phyloP scores from a whole-genome alignment of 2,797 vertebrate genomes.

The Champsocephalus gunnari region DNA sequence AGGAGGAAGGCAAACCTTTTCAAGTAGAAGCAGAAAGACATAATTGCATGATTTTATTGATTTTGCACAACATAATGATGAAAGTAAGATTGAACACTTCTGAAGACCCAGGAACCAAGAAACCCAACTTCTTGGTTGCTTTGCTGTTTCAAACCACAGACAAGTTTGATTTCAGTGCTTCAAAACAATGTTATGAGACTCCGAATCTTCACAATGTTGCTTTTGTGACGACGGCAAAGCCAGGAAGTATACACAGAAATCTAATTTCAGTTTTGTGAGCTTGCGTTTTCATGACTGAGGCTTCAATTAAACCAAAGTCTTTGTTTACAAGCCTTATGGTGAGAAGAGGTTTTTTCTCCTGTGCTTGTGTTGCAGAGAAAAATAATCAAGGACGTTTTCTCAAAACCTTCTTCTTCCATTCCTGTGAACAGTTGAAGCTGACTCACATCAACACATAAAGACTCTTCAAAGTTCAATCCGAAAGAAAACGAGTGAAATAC shows the following conservation, averaged over 20 bases:
- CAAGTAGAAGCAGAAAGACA: constrained; percentile 18
- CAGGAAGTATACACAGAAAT: constrained; percentile 8
- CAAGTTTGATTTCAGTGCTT: constrained; percentile 33
- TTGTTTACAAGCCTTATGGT: constrained; percentile 30
- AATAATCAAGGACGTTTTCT: constrained; percentile 41
- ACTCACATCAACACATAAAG: constrained; percentile 25
- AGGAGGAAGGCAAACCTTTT: neutral
- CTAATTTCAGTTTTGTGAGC: constrained; percentile 8
- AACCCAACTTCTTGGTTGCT: constrained; percentile 16
- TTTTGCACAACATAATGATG: constrained; percentile 46
- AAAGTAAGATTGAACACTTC: constrained; percentile 36
- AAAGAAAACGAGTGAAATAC: neutral
- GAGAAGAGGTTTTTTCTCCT: constrained; percentile 14
- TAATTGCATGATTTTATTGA: constrained; percentile 46
- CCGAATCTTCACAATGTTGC: neutral
- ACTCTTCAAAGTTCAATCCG: constrained; percentile 18
- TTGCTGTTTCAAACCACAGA: constrained; percentile 21
- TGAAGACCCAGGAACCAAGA: constrained; percentile 18
- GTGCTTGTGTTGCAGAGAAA: neutral
- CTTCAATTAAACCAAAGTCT: constrained; percentile 24
- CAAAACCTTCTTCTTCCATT: constrained; percentile 27
- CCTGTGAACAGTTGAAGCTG: constrained; percentile 26
- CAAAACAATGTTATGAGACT: neutral
- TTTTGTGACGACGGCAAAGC: constrained; percentile 1
- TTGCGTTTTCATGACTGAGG: neutral